Evolutionary conservation across 2,113 vertebrate species (phyloP), one percentile per base, ranked within the genome.

Genomic region (Phaetusa simplex): DNA sequence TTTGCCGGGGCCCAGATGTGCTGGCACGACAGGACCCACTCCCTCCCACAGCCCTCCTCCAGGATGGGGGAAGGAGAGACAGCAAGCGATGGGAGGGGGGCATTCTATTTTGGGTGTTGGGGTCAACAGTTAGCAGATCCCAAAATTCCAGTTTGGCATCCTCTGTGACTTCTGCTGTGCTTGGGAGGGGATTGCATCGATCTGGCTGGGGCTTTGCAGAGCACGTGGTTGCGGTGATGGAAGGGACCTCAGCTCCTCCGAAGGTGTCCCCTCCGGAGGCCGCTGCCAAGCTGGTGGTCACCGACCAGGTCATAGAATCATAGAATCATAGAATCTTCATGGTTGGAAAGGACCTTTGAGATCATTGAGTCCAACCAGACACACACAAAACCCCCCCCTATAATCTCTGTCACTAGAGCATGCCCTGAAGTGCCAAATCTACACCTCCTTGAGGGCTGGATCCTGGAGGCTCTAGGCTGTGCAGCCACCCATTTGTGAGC

Each of bases 61-160:
- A 3, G 12, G 1, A 29, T 14, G n/a, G 12, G 15, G 9, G 19
- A 12, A 83, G n/a, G 29, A 88, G 20, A 4, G 16, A 38, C 52
- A 61, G 56, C 29, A 42, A 73, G 12, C 0, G 0, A 11, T 1
- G 0, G 5, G 27, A 70, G 7, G 5, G 15, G 6, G 8, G 15
- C 5, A 5, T 62, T 88, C 61, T 49, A 5, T 38, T 82, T 64
- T 23, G 32, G 6, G 2, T n/a, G 8, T 20, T 30, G 22, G 6
- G 5, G 1, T 77, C 30, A 24, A 22, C 0, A 27, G 18, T n/a
- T 56, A 61, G 5, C 8, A 32, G 8, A 47, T 24, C 19, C 32
- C 71, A 13, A 7, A 4, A 8, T 24, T 38, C 34, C 58, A 14
- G 30, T 9, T 15, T 6, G 3, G 19, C 17, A 38, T 27, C 32